A percentile compares a stretch with the other conserved stretches of the same genome.
Evolutionary conservation across 2,797 vertebrate species (phyloP).

Genomic region (Simalia tracyae): DNA sequence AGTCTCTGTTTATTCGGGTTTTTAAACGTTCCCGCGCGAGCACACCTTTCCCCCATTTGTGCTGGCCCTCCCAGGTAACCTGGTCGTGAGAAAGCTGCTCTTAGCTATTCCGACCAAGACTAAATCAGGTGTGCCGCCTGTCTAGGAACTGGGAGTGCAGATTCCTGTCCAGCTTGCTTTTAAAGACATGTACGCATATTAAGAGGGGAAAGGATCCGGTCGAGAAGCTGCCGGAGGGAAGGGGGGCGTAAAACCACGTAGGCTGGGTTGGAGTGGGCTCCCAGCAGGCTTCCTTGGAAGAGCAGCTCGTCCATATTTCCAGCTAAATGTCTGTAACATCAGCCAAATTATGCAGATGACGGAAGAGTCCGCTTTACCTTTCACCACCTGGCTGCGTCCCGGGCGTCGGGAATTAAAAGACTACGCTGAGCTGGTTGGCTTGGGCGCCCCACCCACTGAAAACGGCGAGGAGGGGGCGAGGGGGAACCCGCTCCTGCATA

Average conservation of each 20-base stretch:
- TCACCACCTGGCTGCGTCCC: background rate
- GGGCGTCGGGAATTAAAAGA: background rate
- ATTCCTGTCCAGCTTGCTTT: background rate
- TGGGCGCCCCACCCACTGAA: background rate
- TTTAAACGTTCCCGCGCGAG: background rate
- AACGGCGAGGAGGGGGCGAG: background rate
- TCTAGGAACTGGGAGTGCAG: background rate
- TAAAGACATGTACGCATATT: background rate
- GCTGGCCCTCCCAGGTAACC: background rate
- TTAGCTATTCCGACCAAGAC: background rate
- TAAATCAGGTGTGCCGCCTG: background rate
- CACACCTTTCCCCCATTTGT: too few species aligned
- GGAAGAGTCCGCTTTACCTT: background rate
- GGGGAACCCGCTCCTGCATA: background rate
- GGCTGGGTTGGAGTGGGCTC: too few species aligned
- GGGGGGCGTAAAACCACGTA: background rate
- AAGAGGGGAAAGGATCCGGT: background rate
- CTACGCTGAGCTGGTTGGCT: background rate
- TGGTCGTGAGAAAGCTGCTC: background rate
- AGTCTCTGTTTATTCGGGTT: background rate
- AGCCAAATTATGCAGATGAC: background rate
- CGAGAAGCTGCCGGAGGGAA: background rate
- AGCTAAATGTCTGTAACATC: background rate
- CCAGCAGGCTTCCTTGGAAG: background rate
- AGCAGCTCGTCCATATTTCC: background rate